Evolutionary conservation across 2,113 vertebrate species (phyloP).

Genomic region (Alexandromys fortis): DNA sequence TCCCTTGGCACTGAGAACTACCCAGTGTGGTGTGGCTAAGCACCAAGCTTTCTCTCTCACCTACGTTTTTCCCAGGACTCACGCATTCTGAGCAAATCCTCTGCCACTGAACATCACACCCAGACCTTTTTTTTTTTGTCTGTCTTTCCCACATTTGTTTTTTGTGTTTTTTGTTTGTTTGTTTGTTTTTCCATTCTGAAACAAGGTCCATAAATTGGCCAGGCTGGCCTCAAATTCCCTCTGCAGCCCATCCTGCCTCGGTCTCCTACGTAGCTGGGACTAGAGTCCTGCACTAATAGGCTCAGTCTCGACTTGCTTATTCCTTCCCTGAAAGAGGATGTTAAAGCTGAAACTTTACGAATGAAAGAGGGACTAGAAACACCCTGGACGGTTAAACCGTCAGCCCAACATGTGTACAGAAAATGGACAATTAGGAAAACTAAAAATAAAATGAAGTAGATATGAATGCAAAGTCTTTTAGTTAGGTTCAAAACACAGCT

Average conservation of each 20-base stretch:
- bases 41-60: neutral
- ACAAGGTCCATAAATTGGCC: neutral
- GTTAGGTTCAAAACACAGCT: neutral
- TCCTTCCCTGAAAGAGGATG: neutral
- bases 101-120: neutral
- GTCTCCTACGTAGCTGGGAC: neutral
- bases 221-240: neutral
- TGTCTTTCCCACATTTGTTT: no score
- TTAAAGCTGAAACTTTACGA: neutral
- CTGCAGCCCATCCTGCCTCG: neutral
- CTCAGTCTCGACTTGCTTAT: neutral
- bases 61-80: neutral
- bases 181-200: neutral
- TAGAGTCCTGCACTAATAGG: neutral
- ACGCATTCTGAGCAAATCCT: neutral
- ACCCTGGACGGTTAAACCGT: neutral
- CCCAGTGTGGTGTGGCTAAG: neutral
- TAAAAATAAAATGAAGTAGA: conserved; percentile 23
- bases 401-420: neutral
- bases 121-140: neutral
- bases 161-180: no score
- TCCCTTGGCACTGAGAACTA: neutral
- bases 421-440: neutral
- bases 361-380: neutral
- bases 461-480: neutral